Conservation (phyloP, 2,888 invertebrate species). For the Trachelus iudaicus region DNA sequence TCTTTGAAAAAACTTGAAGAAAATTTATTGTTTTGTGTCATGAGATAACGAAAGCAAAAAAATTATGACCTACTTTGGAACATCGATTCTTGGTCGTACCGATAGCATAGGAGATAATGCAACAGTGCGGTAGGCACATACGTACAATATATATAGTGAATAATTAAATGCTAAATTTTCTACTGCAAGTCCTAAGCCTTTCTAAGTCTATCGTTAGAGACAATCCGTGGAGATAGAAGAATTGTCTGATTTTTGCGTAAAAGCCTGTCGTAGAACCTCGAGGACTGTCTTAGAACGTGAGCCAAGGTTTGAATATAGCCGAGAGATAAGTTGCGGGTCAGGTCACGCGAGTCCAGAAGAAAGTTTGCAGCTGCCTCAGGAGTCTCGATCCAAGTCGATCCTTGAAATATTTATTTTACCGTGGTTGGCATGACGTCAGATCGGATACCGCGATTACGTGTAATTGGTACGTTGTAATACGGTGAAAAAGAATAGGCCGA, state of each 20-base stretch:
- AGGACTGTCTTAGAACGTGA: not conserved
- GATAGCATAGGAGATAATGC: not conserved
- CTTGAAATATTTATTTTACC: not conserved
- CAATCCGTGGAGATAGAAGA: not conserved
- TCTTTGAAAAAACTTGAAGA: not conserved
- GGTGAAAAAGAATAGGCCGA: not conserved
- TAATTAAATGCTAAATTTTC: not conserved
- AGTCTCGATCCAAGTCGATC: slow-evolving; percentile 14
- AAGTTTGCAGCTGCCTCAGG: slow-evolving; percentile 24
- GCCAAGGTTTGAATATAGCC: slow-evolving; percentile 12
- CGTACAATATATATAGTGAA: no score
- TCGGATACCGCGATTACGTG: not conserved
- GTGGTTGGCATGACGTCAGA: not conserved
- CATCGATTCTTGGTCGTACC: not conserved
- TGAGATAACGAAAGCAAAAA: not conserved
- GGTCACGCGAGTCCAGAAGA: slow-evolving; percentile 37
- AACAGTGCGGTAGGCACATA: no score
- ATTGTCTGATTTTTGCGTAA: not conserved
- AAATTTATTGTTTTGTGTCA: not conserved
- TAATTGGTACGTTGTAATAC: not conserved
- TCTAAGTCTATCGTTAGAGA: not conserved
- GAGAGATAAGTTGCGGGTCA: slow-evolving; percentile 26
- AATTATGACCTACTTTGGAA: not conserved
- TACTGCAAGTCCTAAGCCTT: not conserved
- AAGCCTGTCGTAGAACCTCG: not conserved